Percentiles rank a stretch among this genome's conserved stretches.
Evolutionary conservation across 2,113 vertebrate genomes (phyloP).

Genomic region (Australoheros scitulus): DNA sequence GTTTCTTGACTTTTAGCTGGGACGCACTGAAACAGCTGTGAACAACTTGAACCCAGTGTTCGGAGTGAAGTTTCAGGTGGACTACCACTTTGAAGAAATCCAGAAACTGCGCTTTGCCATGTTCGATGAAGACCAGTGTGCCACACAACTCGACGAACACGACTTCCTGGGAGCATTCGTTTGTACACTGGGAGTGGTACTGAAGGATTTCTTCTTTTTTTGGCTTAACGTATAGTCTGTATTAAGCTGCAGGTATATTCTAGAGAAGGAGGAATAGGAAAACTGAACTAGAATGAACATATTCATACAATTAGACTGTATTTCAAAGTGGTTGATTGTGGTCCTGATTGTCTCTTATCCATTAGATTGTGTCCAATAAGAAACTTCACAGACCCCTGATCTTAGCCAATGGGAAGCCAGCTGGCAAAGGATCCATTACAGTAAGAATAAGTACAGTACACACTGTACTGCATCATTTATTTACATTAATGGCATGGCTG

Average conservation of each 20-base stretch:
- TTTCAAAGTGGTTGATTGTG: not conserved
- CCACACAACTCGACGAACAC: slow-evolving; percentile 91
- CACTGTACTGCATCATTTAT: not conserved
- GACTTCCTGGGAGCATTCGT: slow-evolving; percentile 96
- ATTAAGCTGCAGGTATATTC: not conserved
- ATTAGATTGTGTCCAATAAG: slow-evolving; percentile 97
- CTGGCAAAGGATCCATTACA: slow-evolving; percentile 93
- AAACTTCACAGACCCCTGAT: slow-evolving; percentile 90
- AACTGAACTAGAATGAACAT: not conserved
- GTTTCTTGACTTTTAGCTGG: slow-evolving; percentile 78
- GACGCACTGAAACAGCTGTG: slow-evolving; percentile 93
- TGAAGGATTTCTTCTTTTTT: not conserved
- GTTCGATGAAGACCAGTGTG: slow-evolving; percentile 97
- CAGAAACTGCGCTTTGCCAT: slow-evolving; percentile 97
- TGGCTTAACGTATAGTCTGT: not conserved
- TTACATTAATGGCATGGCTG: not conserved
- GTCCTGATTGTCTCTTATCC: slow-evolving; percentile 5
- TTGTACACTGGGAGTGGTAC: slow-evolving; percentile 92
- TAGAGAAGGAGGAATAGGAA: not conserved
- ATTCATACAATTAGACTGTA: not conserved
- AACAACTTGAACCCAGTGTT: slow-evolving; percentile 98
- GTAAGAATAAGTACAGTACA: slow-evolving; percentile 69
- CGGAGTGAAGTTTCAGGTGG: slow-evolving; percentile 92
- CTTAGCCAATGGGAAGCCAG: slow-evolving; percentile 93
- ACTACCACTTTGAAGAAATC: slow-evolving; percentile 97